These are phyloP conservation scores for Mesopsocus fuscifrons DNA, from an alignment of 2,888 invertebrate genomes.

Conservation along the genomic window DNA sequence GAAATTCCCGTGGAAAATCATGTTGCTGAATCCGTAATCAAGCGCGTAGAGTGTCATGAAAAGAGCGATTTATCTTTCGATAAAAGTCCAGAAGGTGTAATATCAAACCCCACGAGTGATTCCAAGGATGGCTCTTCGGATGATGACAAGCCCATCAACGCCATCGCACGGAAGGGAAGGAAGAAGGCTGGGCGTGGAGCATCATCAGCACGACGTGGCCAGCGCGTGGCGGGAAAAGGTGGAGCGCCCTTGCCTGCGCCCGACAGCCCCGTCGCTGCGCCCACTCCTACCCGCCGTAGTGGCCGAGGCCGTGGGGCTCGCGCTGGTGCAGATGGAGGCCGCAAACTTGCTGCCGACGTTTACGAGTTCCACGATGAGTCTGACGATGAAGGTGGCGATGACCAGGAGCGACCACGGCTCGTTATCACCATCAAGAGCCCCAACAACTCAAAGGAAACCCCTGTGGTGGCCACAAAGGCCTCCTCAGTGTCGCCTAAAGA, in stretches of 20 bases:
- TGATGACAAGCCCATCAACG: constrained; percentile 5
- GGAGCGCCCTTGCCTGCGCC: not conserved
- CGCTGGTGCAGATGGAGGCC: constrained; percentile 27
- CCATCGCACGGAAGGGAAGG: not conserved
- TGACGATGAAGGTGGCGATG: constrained; percentile 44
- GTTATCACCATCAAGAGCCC: constrained; percentile 64
- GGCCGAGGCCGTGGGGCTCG: constrained; percentile 20
- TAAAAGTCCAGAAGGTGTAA: no score
- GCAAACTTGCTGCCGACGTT: constrained; percentile 50
- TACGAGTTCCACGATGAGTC: constrained; percentile 86
- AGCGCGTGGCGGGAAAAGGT: not conserved
- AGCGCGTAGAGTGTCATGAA: no score
- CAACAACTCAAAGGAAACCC: constrained; percentile 22
- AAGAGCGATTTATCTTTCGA: no score
- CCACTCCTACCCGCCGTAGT: not conserved
- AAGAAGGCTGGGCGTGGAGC: constrained; percentile 3
- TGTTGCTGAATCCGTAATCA: no score
- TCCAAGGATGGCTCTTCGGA: not conserved
- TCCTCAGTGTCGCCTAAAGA: constrained; percentile 14
- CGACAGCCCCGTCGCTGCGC: not conserved
- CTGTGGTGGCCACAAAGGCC: constrained; percentile 21
- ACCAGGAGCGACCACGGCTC: constrained; percentile 45
- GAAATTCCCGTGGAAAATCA: no score
- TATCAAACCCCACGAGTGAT: no score
- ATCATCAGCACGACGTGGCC: not conserved